Evolutionary conservation across 1,140 invertebrate genomes (phyloP).

Genomic region (Mizuhopecten yessoensis): DNA sequence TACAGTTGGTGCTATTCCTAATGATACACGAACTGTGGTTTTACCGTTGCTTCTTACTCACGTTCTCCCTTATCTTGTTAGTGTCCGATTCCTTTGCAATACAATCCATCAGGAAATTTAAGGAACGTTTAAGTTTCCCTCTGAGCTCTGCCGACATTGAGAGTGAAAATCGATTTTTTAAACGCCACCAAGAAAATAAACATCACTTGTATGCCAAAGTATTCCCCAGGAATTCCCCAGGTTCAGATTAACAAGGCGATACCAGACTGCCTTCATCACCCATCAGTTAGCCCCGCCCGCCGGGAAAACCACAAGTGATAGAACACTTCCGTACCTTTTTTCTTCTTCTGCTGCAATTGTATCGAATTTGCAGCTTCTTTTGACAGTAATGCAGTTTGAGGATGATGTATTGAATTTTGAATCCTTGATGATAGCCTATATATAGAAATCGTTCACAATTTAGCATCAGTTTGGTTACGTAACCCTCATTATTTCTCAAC

Average conservation of each 20-base stretch:
- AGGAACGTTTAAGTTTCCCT: background rate
- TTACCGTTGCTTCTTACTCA: background rate
- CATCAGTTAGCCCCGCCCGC: background rate
- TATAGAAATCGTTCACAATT: background rate
- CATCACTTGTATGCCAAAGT: background rate
- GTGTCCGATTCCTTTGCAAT: background rate
- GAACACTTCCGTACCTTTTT: background rate
- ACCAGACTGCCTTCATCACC: background rate
- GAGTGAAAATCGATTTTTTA: background rate
- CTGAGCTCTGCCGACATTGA: background rate
- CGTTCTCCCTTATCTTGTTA: background rate
- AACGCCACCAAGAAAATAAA: background rate
- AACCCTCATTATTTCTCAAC: background rate
- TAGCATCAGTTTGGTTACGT: background rate
- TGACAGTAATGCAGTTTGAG: constrained; percentile 25
- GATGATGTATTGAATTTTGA: background rate
- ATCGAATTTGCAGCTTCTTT: constrained; percentile 18
- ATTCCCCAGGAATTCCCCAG: background rate
- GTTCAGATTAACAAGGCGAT: constrained; percentile 19
- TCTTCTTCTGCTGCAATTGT: background rate
- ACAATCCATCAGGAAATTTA: background rate
- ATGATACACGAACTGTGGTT: background rate
- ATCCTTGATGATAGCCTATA: background rate
- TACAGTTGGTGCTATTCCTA: background rate
- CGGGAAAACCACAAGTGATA: background rate